Conservation (phyloP, 2,888 invertebrate genomes). For the Odontocerum albicorne region DNA sequence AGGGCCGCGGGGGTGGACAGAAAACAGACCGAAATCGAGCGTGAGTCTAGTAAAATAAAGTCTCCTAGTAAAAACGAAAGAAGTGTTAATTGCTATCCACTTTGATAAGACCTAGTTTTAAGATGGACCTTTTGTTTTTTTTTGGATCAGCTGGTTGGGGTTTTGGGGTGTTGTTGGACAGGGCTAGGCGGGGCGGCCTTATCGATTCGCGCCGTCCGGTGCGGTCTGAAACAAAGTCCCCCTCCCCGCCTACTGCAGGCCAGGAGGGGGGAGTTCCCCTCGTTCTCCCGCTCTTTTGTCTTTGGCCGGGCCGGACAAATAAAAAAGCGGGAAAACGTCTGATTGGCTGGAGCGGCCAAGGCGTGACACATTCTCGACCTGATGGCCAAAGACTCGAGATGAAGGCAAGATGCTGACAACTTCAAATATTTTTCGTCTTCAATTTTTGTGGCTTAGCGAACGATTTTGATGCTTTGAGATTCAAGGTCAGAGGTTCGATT, state of each 20-base stretch:
- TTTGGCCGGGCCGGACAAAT: slow-evolving; percentile 41
- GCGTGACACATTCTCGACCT: slow-evolving; percentile 40
- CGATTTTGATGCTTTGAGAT: too few species aligned
- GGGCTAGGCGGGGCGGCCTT: slow-evolving; percentile 38
- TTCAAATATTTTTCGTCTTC: too few species aligned
- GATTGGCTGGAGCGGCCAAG: slow-evolving; percentile 46
- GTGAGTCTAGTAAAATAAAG: slow-evolving; percentile 17
- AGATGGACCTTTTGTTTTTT: slow-evolving; percentile 39
- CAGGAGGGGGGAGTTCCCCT: slow-evolving; percentile 51
- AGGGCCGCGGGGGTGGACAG: slow-evolving; percentile 35
- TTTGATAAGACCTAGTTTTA: slow-evolving; percentile 1
- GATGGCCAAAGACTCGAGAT: too few species aligned
- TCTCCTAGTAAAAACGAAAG: slow-evolving; percentile 9
- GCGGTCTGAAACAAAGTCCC: slow-evolving; percentile 41
- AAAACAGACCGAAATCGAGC: slow-evolving; percentile 10
- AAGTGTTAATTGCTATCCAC: not conserved
- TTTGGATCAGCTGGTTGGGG: slow-evolving; percentile 24
- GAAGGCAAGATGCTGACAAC: too few species aligned
- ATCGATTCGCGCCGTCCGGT: slow-evolving; percentile 57
- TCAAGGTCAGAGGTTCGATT: too few species aligned
- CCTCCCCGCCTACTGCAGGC: slow-evolving; percentile 50
- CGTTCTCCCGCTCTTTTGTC: slow-evolving; percentile 38
- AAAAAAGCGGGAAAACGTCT: slow-evolving; percentile 45
- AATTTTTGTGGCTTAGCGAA: too few species aligned
- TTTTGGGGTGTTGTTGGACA: slow-evolving; percentile 40